phyloP scores from a whole-genome alignment of 2,888 invertebrate genomes.

The Ectemnius lituratus region DNA sequence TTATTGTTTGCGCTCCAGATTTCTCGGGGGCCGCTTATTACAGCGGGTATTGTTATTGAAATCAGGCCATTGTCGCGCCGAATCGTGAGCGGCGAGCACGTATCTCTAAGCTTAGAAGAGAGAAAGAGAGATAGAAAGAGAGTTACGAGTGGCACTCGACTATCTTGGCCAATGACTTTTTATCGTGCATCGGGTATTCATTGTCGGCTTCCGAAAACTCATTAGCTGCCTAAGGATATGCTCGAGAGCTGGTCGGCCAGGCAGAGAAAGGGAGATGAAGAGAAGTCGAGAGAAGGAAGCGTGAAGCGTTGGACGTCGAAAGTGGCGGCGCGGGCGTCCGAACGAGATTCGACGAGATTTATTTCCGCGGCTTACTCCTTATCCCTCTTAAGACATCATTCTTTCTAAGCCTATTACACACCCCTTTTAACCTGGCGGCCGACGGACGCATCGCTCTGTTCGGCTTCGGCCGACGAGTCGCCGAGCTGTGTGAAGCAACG shows the following conservation, averaged over 20 bases:
- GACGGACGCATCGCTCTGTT: conserved; percentile 5
- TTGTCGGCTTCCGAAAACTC: conserved; percentile 40
- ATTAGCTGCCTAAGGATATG: conserved; percentile 39
- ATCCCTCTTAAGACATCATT: conserved; percentile 58
- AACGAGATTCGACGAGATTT: conserved; percentile 45
- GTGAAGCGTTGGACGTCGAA: conserved; percentile 5
- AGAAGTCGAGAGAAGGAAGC: too few species aligned
- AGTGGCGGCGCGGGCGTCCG: conserved; percentile 14
- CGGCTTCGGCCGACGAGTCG: conserved; percentile 1
- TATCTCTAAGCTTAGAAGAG: not conserved
- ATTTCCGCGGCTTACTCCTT: conserved; percentile 57
- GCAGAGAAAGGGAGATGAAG: too few species aligned
- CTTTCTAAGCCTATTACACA: conserved; percentile 60
- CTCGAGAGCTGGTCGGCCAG: conserved; percentile 17
- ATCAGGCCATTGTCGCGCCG: conserved; percentile 30
- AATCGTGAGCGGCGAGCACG: conserved; percentile 11
- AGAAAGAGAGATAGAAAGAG: not conserved
- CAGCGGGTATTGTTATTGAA: conserved; percentile 34
- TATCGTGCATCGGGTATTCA: conserved; percentile 43
- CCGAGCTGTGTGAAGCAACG: conserved; percentile 17
- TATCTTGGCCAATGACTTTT: conserved; percentile 19
- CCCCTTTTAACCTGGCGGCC: conserved; percentile 49
- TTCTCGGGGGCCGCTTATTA: conserved; percentile 15
- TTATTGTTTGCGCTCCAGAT: not conserved
- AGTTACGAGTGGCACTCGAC: conserved; percentile 2